A percentile compares a stretch with the other conserved stretches of the same genome.
These are phyloP conservation scores for Eutolmus rufibarbis DNA, from an alignment of 2,888 invertebrate species.

Conservation along the genomic window DNA sequence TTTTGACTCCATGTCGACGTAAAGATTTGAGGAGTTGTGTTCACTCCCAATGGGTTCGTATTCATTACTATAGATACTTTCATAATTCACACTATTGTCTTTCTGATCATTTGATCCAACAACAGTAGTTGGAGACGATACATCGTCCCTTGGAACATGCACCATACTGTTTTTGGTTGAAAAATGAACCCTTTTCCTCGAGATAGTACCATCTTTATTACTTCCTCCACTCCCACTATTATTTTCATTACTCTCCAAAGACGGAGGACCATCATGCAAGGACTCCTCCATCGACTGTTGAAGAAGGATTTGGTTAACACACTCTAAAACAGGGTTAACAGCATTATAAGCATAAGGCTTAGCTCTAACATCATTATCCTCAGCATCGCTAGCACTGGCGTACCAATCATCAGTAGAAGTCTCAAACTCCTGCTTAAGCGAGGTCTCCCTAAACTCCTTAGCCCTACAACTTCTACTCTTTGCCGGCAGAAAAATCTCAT, in stretches of 20 bases:
- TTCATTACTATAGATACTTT: slow-evolving; percentile 77
- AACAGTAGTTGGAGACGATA: slow-evolving; percentile 47
- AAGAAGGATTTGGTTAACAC: slow-evolving; percentile 82
- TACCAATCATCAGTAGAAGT: slow-evolving; percentile 76
- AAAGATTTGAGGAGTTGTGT: slow-evolving; percentile 66
- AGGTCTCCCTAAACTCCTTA: slow-evolving; percentile 58
- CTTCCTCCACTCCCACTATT: slow-evolving; percentile 49
- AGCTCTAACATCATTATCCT: slow-evolving; percentile 64
- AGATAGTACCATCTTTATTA: slow-evolving; percentile 51
- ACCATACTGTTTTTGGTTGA: slow-evolving; percentile 71
- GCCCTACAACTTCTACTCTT: slow-evolving; percentile 29
- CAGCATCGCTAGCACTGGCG: slow-evolving; percentile 79
- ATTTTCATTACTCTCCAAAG: slow-evolving; percentile 49
- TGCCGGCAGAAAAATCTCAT: slow-evolving; percentile 41
- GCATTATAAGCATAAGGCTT: slow-evolving; percentile 63
- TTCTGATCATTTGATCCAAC: slow-evolving; percentile 61
- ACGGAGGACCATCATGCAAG: slow-evolving; percentile 50
- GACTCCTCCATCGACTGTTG: slow-evolving; percentile 73
- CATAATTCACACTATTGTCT: slow-evolving; percentile 61
- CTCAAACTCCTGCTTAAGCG: slow-evolving; percentile 60
- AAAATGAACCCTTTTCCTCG: slow-evolving; percentile 69
- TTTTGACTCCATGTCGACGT: slow-evolving; percentile 71
- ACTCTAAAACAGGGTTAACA: slow-evolving; percentile 85
- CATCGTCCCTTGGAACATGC: slow-evolving; percentile 59
- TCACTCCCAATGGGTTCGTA: slow-evolving; percentile 72